Evolutionary conservation across 2,113 vertebrate species (phyloP), one percentile per base, ranked within the genome.

Genomic region (Anolis sagrei): DNA sequence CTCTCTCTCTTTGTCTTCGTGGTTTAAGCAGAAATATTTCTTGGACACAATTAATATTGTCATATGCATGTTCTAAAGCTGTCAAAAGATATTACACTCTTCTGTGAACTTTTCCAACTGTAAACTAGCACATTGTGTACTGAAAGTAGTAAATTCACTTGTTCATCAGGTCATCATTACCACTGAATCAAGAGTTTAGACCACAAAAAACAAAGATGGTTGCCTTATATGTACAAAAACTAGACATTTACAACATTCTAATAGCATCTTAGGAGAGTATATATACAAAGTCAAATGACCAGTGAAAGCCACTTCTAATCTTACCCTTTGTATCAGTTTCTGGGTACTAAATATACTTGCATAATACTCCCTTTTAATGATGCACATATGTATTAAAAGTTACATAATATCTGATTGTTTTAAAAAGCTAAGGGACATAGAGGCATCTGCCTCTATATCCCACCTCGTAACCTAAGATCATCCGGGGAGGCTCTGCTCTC

Each of bases 41-140:
- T 92, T 88, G 92, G 90, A 91, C 51, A 72, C 82, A 69, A 82
- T 89, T 86, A 88, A 74, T 49, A 64, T 86, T 82, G 85, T 80
- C 89, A 32, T 25, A 61, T 89, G 91, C 80, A 69, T 89, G 86
- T 83, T 82, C 36, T 39, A 91, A 91, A 80, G 70, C 76, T 86
- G 79, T 54, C 78, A 80, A 75, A 92, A 70, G 78, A 29, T 51
- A 62, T 77, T 54, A 77, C 7, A 7, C 79, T 92, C 7, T 61
- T 36, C 8, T 74, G 44, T 44, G 23, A 10, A 34, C 77, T 81
- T 78, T 19, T 89, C 81, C 61, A 87, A 85, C 23, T 23, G 32
- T 83, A 85, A 87, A 77, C 21, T 18, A 81, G 2, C 6, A 13
- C 61, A 54, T 1, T 7, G 6, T 29, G 25, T 27, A 49, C 86